Base-by-base conservation (phyloP, 64 coral and sea anemone genomes). In the Montipora cactus region DNA sequence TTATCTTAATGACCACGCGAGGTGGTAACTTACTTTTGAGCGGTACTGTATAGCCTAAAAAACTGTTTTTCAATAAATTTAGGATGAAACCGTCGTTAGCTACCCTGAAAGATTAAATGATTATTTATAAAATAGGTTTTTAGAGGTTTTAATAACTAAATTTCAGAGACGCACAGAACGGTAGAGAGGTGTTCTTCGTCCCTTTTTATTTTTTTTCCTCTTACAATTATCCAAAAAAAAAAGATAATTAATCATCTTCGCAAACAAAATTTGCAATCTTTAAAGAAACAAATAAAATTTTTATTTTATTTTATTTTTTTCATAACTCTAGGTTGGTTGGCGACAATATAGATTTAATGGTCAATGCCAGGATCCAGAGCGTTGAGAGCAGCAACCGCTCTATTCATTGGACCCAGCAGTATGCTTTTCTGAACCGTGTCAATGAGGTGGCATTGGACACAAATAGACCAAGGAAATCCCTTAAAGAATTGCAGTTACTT, bases 341-440 rank as follows among this genome's bases (percentile, higher is more conserved):
- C 5, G 91, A 93, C 49, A 92, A 78, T 12, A 85, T 92, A 19
- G 90, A 92, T 45, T 15, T 86, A 7, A 64, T 66, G 81, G 70
- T 92, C 12, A 16, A 92, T 68, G 80, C 90, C 3, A 72, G 90
- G 14, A 49, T 92, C 28, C 90, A 92, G 59, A 77, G 28, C 50
- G 18, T 25, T 25, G 23, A 25, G 23, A 8, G 49, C 52, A 92
- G 20, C 21, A 78, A 92, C 22, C 50, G 47, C 5, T 92, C 80
- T 5, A 72, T 86, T 4, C 90, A 92, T 44, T 92, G 90, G 90
- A 84, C 71, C 0, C 90, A 90, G 51, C 81, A 92, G 16, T 92
- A 78, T 50, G 90, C 81, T 67, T 45, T 78, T 15, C 8, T 61
- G 5, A 77, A 92, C 72, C n/a, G 81, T 5, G 73, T 92, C 4